A percentile compares a stretch with the other conserved stretches of the same genome.
phyloP scores from a whole-genome alignment of 2,113 vertebrate species.

The Rhineura floridana region DNA sequence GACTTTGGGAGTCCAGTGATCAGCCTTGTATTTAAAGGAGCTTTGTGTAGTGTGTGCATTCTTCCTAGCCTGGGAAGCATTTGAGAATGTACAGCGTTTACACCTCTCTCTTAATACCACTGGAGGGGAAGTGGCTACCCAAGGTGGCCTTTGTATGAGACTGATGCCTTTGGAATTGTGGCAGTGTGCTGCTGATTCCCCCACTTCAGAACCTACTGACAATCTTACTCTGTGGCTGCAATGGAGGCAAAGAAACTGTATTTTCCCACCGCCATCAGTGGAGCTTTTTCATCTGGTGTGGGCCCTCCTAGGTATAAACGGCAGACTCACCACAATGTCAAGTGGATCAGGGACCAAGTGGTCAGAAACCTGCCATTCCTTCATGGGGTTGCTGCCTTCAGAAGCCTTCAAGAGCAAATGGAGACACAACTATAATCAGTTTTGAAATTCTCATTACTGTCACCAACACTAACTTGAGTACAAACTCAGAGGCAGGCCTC shows the following conservation, averaged over 20 bases:
- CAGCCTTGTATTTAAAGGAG: not conserved
- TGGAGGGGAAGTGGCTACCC: not conserved
- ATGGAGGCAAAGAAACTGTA: too few species aligned
- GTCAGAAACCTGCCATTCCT: constrained; percentile 48
- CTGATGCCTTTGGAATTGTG: not conserved
- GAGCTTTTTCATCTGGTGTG: too few species aligned
- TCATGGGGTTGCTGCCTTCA: constrained; percentile 51
- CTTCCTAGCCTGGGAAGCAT: not conserved
- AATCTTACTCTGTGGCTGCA: too few species aligned
- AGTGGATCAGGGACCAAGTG: not conserved
- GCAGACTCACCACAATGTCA: constrained; percentile 64
- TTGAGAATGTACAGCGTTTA: not conserved
- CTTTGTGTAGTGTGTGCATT: not conserved
- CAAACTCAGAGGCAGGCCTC: not conserved
- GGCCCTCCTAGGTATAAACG: too few species aligned
- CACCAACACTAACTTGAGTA: not conserved
- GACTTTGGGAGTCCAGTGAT: not conserved
- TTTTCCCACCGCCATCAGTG: too few species aligned
- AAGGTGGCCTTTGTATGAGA: not conserved
- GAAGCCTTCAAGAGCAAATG: constrained; percentile 67
- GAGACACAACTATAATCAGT: not conserved
- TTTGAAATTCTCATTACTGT: fast-evolving
- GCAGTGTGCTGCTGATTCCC: not conserved
- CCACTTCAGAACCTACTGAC: not conserved
- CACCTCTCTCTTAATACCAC: not conserved